Evolutionary conservation across 1,140 invertebrate genomes (phyloP).

Genomic region (Drosophila ambigua): DNA sequence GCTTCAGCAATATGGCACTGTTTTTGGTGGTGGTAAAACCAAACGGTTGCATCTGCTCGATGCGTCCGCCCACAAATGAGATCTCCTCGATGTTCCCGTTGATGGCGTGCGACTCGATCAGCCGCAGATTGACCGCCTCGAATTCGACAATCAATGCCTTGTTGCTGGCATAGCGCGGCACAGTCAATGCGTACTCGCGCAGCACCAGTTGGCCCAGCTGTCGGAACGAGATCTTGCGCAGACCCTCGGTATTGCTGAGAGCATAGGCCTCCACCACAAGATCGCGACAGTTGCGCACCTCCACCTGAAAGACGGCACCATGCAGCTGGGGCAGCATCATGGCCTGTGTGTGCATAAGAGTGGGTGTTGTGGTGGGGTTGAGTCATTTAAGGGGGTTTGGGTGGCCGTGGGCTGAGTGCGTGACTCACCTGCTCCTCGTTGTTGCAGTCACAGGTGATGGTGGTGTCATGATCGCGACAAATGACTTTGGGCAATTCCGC

Average conservation of each 20-base stretch:
- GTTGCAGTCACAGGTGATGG: constrained; percentile 76
- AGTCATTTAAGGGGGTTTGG: background rate
- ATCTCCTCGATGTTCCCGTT: constrained; percentile 89
- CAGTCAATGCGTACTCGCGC: constrained; percentile 67
- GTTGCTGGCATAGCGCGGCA: constrained; percentile 69
- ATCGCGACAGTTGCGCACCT: constrained; percentile 71
- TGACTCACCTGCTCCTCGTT: constrained; percentile 70
- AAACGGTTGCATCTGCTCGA: constrained; percentile 88
- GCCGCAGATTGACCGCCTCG: constrained; percentile 84
- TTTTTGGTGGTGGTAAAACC: constrained; percentile 87
- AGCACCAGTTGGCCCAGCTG: constrained; percentile 85
- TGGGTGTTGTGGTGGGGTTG: background rate
- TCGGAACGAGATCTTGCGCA: constrained; percentile 84
- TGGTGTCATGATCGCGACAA: constrained; percentile 72
- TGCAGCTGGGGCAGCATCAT: constrained; percentile 62
- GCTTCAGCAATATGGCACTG: constrained; percentile 73
- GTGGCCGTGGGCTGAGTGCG: no score
- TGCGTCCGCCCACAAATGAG: constrained; percentile 86
- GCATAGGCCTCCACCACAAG: constrained; percentile 68
- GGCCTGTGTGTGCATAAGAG: constrained; percentile 28
- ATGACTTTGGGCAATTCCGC: constrained; percentile 54
- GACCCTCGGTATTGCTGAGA: constrained; percentile 83
- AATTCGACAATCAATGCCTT: constrained; percentile 78
- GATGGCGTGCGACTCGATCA: constrained; percentile 88
- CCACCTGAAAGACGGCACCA: constrained; percentile 64